Base-by-base conservation (phyloP, 2,888 invertebrate species). In the Oscheius sp. region DNA sequence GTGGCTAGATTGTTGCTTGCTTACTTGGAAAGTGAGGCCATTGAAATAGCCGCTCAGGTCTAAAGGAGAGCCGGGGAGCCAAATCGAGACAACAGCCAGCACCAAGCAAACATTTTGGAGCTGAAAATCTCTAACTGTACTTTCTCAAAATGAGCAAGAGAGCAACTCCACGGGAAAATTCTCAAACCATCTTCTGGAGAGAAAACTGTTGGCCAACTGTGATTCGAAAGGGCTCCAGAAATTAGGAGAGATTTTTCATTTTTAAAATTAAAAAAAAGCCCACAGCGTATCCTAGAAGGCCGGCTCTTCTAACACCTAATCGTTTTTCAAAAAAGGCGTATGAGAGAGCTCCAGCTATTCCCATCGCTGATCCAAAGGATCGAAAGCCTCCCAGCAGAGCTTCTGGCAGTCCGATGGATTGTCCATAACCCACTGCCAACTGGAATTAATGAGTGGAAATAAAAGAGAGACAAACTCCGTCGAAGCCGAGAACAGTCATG, bases 401-500 rank as follows among this genome's bases (percentile, higher is more conserved):
- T 29, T 82, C 84, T 1, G 83, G 78, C 1, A 83, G 71, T n/a
- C 83, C 83, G 34, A 73, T 74, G 3, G 79, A 75, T 52, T 79
- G 71, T 15, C 83, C 82, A 53, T 82, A 83, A 17, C 82, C 79
- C 12, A 83, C 74, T 17, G 83, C 80, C 34, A 82, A 57, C 78
- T 80, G 65, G 57, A 76, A 61, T 27, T n/a, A n/a, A n/a, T n/a
- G n/a, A n/a, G n/a, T n/a, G n/a, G n/a, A n/a, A n/a, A n/a, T n/a
- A n/a, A n/a, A n/a, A 37, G 12, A 37, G 12, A 37, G 37, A 10
- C 68, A 55, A 31, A 82, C 81, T 53, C 84, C 84, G 63, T 84
- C 84, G 65, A 84, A 84, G 20, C 83, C 84, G 37, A 84, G 73
- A 2, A 84, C 84, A 6, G 84, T 84, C 81, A 84, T 82, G 72